These are phyloP conservation scores for Drosophila sp. DNA, from an alignment of 1,140 invertebrate genomes.

Conservation along the genomic window DNA sequence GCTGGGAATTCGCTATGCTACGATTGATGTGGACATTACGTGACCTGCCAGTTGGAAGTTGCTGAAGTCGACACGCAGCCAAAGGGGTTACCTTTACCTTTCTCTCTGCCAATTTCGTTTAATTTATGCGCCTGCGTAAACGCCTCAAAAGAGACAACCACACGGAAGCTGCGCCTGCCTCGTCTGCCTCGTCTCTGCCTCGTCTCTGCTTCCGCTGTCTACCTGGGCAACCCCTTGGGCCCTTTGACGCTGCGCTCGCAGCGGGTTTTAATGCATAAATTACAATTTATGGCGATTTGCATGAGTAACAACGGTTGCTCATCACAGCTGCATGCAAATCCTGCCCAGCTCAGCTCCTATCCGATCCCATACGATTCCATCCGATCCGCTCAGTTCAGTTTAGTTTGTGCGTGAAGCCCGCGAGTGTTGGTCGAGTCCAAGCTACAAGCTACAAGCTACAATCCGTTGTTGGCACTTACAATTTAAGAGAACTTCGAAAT, in stretches of 20 bases:
- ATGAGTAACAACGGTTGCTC: slow-evolving; percentile 53
- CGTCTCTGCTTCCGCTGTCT: too few relatives aligned
- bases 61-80: slow-evolving; percentile 17
- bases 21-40: slow-evolving; percentile 82
- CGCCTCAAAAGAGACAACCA: slow-evolving; percentile 54
- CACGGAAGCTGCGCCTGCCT: slow-evolving; percentile 50
- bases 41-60: slow-evolving; percentile 58
- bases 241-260: slow-evolving; percentile 28
- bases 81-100: slow-evolving; percentile 60
- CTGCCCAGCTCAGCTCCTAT: slow-evolving; percentile 13
- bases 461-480: slow-evolving; percentile 26
- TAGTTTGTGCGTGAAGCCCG: slow-evolving; percentile 74
- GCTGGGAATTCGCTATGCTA: slow-evolving; percentile 27
- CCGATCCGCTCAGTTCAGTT: slow-evolving; percentile 16
- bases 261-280: slow-evolving; percentile 71
- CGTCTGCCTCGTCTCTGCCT: slow-evolving; percentile 2
- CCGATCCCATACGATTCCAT: too few relatives aligned
- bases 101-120: slow-evolving; percentile 51
- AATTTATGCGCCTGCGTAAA: slow-evolving; percentile 83
- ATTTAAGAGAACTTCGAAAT: slow-evolving; percentile 19
- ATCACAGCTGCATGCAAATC: slow-evolving; percentile 59
- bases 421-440: slow-evolving; percentile 43
- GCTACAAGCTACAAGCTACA: too few relatives aligned
- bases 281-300: slow-evolving; percentile 82
- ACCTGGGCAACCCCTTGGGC: slow-evolving; percentile 55